Evolutionary conservation across 2,888 invertebrate genomes (phyloP).

Genomic region (Iphiclides podalirius): DNA sequence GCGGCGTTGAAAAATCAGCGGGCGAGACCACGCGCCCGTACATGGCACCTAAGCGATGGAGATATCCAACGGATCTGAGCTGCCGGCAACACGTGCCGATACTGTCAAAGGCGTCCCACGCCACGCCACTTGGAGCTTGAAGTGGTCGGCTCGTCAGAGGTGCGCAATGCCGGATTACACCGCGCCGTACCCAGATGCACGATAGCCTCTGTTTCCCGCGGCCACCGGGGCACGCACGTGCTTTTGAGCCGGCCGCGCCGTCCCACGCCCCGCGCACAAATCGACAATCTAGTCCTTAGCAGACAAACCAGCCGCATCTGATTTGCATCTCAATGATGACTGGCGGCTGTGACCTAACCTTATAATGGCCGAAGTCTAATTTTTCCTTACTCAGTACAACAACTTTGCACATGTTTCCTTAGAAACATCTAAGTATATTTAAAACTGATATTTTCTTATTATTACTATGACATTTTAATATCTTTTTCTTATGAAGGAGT

Average conservation of each 20-base stretch:
- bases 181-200: conserved; percentile 50
- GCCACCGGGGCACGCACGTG: conserved; percentile 70
- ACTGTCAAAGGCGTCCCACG: conserved; percentile 70
- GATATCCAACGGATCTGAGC: conserved; percentile 47
- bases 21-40: conserved; percentile 38
- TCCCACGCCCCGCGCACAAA: conserved; percentile 67
- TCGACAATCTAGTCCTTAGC: conserved; percentile 60
- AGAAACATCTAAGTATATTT: no score
- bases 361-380: no score
- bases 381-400: no score
- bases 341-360: conserved; percentile 27
- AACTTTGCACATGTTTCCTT: no score
- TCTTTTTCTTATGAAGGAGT: no score
- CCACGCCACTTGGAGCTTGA: conserved; percentile 50
- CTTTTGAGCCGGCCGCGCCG: conserved; percentile 61
- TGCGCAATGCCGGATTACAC: conserved; percentile 75
- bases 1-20: no score
- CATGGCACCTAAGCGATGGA: conserved; percentile 48
- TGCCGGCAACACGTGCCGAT: conserved; percentile 51
- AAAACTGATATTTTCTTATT: no score
- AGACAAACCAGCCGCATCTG: conserved; percentile 40
- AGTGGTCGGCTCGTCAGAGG: conserved; percentile 66
- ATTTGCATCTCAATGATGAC: conserved; percentile 40
- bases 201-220: conserved; percentile 60
- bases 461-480: no score